Conservation (phyloP, 2,888 invertebrate species). For the Aphodius granarius region DNA sequence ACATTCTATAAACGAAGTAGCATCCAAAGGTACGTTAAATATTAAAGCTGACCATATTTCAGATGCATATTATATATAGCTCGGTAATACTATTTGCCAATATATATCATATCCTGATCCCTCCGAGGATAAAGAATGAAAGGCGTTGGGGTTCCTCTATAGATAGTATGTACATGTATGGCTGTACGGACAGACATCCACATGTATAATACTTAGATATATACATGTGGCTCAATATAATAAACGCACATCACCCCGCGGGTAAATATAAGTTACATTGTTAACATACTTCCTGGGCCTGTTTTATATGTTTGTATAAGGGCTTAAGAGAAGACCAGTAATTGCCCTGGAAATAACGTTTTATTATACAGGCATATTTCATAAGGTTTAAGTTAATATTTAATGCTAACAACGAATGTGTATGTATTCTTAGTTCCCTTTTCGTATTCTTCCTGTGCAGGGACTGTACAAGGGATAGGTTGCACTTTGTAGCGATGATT, state of each 20-base stretch:
- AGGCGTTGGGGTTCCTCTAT: background rate
- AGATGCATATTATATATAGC: background rate
- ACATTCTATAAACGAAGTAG: too few species aligned
- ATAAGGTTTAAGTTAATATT: conserved; percentile 22
- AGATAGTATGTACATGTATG: too few species aligned
- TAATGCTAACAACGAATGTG: conserved; percentile 11
- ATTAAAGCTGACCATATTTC: background rate
- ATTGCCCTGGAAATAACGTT: conserved; percentile 16
- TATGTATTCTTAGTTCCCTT: background rate
- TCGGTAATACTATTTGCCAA: background rate
- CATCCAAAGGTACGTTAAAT: background rate
- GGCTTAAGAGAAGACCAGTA: conserved; percentile 18
- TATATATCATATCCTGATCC: conserved; percentile 1
- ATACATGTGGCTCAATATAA: background rate
- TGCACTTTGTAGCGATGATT: background rate
- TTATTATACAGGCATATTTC: conserved; percentile 10
- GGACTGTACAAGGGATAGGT: background rate
- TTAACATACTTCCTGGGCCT: conserved; percentile 25
- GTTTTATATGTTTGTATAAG: conserved; percentile 27
- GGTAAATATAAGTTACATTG: conserved; percentile 23
- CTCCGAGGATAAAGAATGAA: background rate
- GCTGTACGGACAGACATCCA: too few species aligned
- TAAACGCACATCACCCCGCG: conserved; percentile 1
- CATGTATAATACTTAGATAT: background rate
- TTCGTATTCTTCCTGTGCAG: background rate